Conservation (phyloP, 37 sponge, comb jelly and placozoan species). For the Axinella damicornis region DNA sequence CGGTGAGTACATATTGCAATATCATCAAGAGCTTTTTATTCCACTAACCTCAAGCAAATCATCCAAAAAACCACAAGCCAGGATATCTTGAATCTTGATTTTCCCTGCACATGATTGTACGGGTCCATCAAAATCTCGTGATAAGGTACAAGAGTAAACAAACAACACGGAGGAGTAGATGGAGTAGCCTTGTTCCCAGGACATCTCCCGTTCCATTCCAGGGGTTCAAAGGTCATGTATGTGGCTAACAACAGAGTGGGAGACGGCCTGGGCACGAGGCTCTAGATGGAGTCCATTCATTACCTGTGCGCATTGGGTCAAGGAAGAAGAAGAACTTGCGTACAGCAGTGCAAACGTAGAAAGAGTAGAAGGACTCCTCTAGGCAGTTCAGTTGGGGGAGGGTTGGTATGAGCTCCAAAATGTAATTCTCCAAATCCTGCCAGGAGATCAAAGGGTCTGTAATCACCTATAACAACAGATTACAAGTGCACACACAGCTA, state of each 20-base stretch:
- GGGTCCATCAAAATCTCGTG: too few relatives aligned
- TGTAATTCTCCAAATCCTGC: conserved; percentile 96
- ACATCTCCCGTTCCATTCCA: too few relatives aligned
- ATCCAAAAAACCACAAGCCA: conserved; percentile 95
- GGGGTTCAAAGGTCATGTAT: too few relatives aligned
- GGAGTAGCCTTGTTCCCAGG: too few relatives aligned
- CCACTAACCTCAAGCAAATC: conserved; percentile 89
- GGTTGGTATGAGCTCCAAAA: conserved; percentile 97
- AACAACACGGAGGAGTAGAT: too few relatives aligned
- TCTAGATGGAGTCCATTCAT: neutral
- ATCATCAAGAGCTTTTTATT: too few relatives aligned
- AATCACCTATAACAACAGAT: neutral
- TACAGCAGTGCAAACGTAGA: conserved; percentile 99
- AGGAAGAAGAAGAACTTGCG: conserved; percentile 99
- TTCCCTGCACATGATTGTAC: conserved; percentile 53
- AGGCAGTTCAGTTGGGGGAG: conserved; percentile 94
- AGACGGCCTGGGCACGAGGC: too few relatives aligned
- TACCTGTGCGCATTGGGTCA: conserved; percentile 93
- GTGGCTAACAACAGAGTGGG: too few relatives aligned
- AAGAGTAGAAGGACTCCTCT: conserved; percentile 96
- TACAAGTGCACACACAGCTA: too few relatives aligned
- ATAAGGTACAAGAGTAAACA: too few relatives aligned
- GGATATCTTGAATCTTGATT: conserved; percentile 93
- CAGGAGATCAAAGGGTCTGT: neutral
- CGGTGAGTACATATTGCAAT: too few relatives aligned